Conservation (phyloP, 2,113 vertebrate species). For the Callionymus lyra region DNA sequence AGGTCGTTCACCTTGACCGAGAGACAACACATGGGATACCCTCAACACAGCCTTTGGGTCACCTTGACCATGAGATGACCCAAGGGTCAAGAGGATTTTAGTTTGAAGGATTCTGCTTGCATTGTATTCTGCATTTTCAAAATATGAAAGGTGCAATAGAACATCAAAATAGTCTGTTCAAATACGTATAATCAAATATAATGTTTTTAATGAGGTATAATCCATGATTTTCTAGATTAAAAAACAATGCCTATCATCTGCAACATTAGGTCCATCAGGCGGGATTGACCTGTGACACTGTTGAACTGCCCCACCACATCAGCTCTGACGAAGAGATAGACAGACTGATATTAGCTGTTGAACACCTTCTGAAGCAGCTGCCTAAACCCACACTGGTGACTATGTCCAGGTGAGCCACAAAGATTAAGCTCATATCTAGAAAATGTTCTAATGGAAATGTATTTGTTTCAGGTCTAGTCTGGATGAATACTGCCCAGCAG, state of each 20-base stretch:
- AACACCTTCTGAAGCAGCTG: constrained; percentile 64
- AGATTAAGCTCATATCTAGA: not conserved
- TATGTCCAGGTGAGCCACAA: constrained; percentile 73
- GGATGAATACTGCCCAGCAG: constrained; percentile 93
- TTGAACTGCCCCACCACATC: constrained; percentile 89
- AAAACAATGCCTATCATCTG: not conserved
- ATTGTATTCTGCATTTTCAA: too few relatives aligned
- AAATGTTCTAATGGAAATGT: constrained; percentile 2
- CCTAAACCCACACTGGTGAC: constrained; percentile 86
- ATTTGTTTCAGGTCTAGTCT: constrained; percentile 78
- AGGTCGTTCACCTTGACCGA: too few relatives aligned
- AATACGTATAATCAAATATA: too few relatives aligned
- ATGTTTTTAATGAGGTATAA: too few relatives aligned
- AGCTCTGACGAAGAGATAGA: constrained; percentile 82
- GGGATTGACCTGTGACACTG: constrained; percentile 87
- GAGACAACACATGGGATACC: too few relatives aligned
- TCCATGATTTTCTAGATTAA: too few relatives aligned
- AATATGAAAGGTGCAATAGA: too few relatives aligned
- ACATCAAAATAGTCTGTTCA: too few relatives aligned
- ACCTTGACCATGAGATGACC: too few relatives aligned
- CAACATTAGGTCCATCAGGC: constrained; percentile 84
- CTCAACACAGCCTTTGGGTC: too few relatives aligned
- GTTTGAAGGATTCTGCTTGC: too few relatives aligned
- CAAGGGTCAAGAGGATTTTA: too few relatives aligned
- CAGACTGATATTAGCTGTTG: constrained; percentile 67